These are phyloP conservation scores for Cynaeus angustus DNA, from an alignment of 2,888 invertebrate genomes.

Conservation along the genomic window DNA sequence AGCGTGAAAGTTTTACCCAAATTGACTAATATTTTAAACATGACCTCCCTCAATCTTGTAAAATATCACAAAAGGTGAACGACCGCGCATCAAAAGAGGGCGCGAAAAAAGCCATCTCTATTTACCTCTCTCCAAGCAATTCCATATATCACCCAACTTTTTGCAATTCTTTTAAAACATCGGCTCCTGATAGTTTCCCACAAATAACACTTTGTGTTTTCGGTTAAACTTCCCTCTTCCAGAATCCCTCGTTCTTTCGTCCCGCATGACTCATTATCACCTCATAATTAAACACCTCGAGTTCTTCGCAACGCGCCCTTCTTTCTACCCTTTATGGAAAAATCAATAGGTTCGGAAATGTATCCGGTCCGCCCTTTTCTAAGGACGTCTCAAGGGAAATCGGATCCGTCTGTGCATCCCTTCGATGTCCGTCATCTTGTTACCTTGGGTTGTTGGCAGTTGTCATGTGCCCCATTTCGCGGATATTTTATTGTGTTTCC, in stretches of 20 bases:
- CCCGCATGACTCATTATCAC: slow-evolving; percentile 54
- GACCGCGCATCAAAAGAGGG: not conserved
- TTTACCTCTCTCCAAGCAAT: slow-evolving; percentile 14
- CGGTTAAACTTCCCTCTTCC: slow-evolving; percentile 5
- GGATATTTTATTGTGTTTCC: slow-evolving; percentile 48
- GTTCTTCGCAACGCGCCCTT: slow-evolving; percentile 35
- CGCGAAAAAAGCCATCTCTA: slow-evolving; percentile 2
- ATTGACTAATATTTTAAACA: not conserved
- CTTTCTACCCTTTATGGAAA: slow-evolving; percentile 51
- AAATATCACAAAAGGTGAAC: slow-evolving; percentile 6
- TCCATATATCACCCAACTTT: slow-evolving; percentile 22
- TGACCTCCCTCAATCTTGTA: slow-evolving; percentile 1
- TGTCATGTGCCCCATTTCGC: slow-evolving; percentile 51
- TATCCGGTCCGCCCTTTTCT: slow-evolving; percentile 51
- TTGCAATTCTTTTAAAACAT: slow-evolving; percentile 21
- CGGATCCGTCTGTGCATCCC: slow-evolving; percentile 53
- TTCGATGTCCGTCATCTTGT: slow-evolving; percentile 55
- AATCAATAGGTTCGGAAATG: slow-evolving; percentile 54
- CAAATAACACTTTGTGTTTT: not conserved
- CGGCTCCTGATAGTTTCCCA: not conserved
- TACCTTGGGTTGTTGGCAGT: slow-evolving; percentile 52
- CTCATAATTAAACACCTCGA: slow-evolving; percentile 54
- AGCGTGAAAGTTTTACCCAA: no score
- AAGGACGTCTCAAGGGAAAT: slow-evolving; percentile 54
- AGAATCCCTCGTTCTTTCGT: slow-evolving; percentile 17